Evolutionary conservation across 2,797 vertebrate species (phyloP).

Genomic region (Xyrichtys novacula): DNA sequence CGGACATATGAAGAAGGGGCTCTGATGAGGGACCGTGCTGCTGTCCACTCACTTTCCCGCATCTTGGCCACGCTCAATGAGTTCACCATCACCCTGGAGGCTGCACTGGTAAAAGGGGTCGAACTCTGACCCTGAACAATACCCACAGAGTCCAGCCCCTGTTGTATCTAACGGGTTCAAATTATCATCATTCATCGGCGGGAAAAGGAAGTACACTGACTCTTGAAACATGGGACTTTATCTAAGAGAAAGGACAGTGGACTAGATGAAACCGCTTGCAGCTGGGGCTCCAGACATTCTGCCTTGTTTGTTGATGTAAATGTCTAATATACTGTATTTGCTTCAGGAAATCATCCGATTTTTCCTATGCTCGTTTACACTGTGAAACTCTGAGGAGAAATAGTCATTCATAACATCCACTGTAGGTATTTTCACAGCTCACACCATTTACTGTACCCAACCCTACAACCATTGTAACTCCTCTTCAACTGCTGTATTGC

Average conservation of each 20-base stretch:
- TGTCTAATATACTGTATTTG: conserved; percentile 69
- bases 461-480: conserved; percentile 45
- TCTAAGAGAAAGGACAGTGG: conserved; percentile 35
- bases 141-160: background rate
- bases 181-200: conserved; percentile 36
- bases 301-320: conserved; percentile 75
- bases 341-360: conserved; percentile 69
- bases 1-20: conserved; percentile 94
- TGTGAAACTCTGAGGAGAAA: conserved; percentile 74
- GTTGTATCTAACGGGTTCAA: conserved; percentile 17
- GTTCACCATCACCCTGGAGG: conserved; percentile 93
- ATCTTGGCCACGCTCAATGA: conserved; percentile 94
- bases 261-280: conserved; percentile 41
- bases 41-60: conserved; percentile 90
- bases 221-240: conserved; percentile 45
- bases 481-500: conserved; percentile 67
- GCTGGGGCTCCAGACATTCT: conserved; percentile 58
- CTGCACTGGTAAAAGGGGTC: conserved; percentile 94
- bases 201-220: conserved; percentile 33
- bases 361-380: conserved; percentile 79
- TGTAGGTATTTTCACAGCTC: conserved; percentile 57
- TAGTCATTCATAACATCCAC: conserved; percentile 47
- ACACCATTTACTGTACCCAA: conserved; percentile 47
- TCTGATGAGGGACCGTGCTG: conserved; percentile 90
- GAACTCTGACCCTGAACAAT: conserved; percentile 86